Conservation (phyloP, 2,888 invertebrate genomes). For the Hypena proboscidalis region DNA sequence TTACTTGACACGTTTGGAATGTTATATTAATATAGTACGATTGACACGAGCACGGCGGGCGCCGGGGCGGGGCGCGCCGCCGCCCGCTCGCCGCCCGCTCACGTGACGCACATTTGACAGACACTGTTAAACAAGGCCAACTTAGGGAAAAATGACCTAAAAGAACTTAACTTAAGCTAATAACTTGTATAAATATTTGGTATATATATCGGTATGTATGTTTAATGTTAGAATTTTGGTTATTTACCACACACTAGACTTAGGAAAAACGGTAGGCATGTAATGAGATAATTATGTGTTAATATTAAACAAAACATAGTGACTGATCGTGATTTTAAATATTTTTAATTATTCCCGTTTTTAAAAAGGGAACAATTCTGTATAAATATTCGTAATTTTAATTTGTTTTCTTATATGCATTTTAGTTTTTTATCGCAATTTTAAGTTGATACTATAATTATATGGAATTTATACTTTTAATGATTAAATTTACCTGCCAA, state of each 20-base stretch:
- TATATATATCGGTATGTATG: conserved; percentile 85
- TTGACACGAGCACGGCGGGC: conserved; percentile 26
- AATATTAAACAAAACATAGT: conserved; percentile 82
- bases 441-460: conserved; percentile 73
- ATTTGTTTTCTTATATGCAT: conserved; percentile 79
- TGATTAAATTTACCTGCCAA: conserved; percentile 81
- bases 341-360: conserved; percentile 77
- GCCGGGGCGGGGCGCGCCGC: conserved; percentile 31
- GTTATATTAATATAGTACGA: conserved; percentile 51
- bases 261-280: conserved; percentile 82
- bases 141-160: conserved; percentile 82
- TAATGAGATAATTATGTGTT: conserved; percentile 84
- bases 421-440: conserved; percentile 82
- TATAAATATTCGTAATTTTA: conserved; percentile 84
- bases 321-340: conserved; percentile 82
- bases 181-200: conserved; percentile 84
- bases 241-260: conserved; percentile 84
- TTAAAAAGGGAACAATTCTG: conserved; percentile 76
- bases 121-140: conserved; percentile 80
- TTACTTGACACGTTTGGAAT: conserved; percentile 56
- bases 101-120: conserved; percentile 74
- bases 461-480: conserved; percentile 78
- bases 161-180: conserved; percentile 85
- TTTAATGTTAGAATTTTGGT: conserved; percentile 85
- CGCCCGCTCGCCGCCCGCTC: conserved; percentile 42